Percentiles rank a stretch among this genome's conserved stretches.
phyloP scores from a whole-genome alignment of 2,888 invertebrate genomes.

The Hyposoter didymator region DNA sequence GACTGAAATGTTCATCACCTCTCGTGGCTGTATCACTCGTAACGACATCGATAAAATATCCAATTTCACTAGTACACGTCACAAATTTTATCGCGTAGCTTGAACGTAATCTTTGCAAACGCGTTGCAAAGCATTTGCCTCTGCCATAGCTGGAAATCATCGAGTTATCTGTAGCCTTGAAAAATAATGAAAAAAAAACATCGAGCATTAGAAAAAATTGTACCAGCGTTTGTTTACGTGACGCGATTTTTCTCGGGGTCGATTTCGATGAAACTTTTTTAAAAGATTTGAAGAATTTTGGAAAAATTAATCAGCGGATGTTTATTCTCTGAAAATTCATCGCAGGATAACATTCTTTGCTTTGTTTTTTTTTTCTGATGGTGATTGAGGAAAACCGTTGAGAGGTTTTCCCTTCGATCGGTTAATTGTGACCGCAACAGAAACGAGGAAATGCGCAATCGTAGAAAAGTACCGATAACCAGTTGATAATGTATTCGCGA shows the following conservation, averaged over 20 bases:
- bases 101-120: conserved; percentile 7
- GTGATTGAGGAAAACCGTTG: neutral
- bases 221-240: neutral
- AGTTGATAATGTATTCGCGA: conserved; percentile 50
- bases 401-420: conserved; percentile 8
- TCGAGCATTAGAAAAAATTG: neutral
- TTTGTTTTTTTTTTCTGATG: neutral
- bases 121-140: conserved; percentile 28
- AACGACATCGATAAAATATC: conserved; percentile 56
- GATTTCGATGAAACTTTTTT: neutral
- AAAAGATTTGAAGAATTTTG: too few relatives aligned
- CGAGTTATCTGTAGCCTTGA: neutral
- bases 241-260: too few relatives aligned
- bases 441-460: conserved; percentile 60
- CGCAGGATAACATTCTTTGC: too few relatives aligned
- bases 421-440: conserved; percentile 24
- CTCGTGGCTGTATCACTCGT: conserved; percentile 36
- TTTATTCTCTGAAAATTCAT: too few relatives aligned
- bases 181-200: neutral
- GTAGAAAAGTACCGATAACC: conserved; percentile 44
- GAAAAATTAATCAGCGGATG: too few relatives aligned
- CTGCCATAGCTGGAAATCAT: conserved; percentile 36
- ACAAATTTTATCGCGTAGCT: conserved; percentile 46
- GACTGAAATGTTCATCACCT: conserved; percentile 54
- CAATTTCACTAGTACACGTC: conserved; percentile 43